These are phyloP conservation scores for Myotis planiceps DNA, from an alignment of 2,797 vertebrate species.

Conservation along the genomic window DNA sequence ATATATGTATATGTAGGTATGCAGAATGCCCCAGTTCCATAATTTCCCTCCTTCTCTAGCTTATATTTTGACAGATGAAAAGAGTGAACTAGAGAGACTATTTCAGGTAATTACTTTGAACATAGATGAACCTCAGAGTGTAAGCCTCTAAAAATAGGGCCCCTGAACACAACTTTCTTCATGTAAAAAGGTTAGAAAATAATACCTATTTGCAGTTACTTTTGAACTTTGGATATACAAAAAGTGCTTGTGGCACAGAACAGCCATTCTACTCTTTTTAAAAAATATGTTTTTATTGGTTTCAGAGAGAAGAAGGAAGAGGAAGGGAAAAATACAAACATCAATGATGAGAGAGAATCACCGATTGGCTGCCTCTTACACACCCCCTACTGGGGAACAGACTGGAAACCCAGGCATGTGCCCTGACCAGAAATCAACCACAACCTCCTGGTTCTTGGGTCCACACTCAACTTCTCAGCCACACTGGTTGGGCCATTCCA, in stretches of 20 bases:
- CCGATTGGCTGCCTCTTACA: too few species aligned
- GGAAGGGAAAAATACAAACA: too few species aligned
- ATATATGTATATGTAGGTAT: background rate
- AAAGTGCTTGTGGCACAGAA: background rate
- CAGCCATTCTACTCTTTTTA: background rate
- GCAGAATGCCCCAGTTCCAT: background rate
- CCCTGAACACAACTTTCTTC: background rate
- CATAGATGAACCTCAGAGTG: background rate
- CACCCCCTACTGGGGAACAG: too few species aligned
- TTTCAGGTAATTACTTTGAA: conserved; percentile 35
- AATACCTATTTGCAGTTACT: background rate
- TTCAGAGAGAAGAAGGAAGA: too few species aligned
- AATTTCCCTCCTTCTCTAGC: background rate
- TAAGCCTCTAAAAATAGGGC: background rate
- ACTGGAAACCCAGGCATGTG: too few species aligned
- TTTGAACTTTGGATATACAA: background rate
- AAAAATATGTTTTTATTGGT: background rate
- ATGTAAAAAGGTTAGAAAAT: background rate
- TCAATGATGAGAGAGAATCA: too few species aligned
- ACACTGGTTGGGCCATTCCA: background rate
- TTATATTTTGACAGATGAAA: conserved; percentile 20
- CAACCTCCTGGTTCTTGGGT: too few species aligned
- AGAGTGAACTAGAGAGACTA: background rate
- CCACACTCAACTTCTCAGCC: too few species aligned
- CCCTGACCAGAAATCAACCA: too few species aligned